Conservation (phyloP, 2,797 vertebrate species). For the Erethizon dorsatum region DNA sequence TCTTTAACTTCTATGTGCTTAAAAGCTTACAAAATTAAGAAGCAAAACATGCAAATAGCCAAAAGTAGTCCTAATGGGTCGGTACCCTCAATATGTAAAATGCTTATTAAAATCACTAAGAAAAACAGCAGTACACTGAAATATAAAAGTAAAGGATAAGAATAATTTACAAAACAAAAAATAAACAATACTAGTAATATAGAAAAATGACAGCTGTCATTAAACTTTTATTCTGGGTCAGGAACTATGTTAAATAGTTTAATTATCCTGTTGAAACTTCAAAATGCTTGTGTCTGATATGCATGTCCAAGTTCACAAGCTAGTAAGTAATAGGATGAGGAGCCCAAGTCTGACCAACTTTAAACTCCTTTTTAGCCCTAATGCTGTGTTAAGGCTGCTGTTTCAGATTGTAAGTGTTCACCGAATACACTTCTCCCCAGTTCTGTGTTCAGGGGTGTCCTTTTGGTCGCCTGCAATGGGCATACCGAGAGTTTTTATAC, state of each 20-base stretch:
- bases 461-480: neutral
- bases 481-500: neutral
- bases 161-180: conserved; percentile 16
- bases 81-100: neutral
- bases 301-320: neutral
- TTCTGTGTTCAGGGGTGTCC: neutral
- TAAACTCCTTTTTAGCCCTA: neutral
- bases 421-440: neutral
- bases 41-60: neutral
- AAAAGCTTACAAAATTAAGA: neutral
- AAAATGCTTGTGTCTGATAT: neutral
- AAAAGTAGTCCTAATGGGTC: neutral
- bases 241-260: neutral
- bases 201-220: neutral
- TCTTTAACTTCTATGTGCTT: neutral
- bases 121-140: neutral
- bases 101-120: neutral
- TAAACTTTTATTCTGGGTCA: neutral
- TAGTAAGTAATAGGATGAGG: neutral
- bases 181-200: neutral
- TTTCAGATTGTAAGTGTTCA: neutral
- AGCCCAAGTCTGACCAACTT: neutral
- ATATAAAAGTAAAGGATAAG: conserved; percentile 24
- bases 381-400: neutral
- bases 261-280: neutral